Evolutionary conservation across 2,113 vertebrate genomes (phyloP).

Genomic region (Neopipo cinnamomea): DNA sequence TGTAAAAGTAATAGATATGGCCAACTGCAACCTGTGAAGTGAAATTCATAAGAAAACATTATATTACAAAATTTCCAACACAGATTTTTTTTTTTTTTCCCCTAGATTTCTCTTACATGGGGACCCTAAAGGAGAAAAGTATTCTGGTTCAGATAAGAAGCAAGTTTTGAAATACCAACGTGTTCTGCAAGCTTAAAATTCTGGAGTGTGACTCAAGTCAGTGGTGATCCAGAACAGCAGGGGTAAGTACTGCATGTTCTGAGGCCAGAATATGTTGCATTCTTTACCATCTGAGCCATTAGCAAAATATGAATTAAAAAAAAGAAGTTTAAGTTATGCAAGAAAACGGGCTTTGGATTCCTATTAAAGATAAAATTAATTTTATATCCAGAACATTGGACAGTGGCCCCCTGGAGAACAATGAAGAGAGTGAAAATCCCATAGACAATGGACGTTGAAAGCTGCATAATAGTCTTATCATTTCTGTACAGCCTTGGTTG

Average conservation of each 20-base stretch:
- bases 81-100: rapidly evolving
- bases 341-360: not conserved
- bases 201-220: not conserved
- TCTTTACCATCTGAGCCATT: not conserved
- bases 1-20: rapidly evolving
- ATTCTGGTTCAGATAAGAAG: not conserved
- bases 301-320: not conserved
- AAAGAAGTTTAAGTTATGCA: not conserved
- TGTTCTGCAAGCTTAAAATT: not conserved
- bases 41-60: not conserved
- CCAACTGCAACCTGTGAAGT: not conserved
- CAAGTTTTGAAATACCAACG: not conserved
- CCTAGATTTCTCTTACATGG: not conserved
- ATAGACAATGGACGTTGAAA: not conserved
- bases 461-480: constrained; percentile 33
- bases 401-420: not conserved
- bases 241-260: not conserved
- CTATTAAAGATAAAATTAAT: not conserved
- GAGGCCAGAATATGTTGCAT: not conserved
- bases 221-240: not conserved
- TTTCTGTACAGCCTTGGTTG: not conserved
- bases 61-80: not conserved
- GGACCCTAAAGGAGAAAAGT: not conserved
- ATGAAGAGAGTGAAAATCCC: not conserved
- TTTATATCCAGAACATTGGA: not conserved